Conservation (phyloP, 2,113 vertebrate genomes). For the Syngnathus scovelli region DNA sequence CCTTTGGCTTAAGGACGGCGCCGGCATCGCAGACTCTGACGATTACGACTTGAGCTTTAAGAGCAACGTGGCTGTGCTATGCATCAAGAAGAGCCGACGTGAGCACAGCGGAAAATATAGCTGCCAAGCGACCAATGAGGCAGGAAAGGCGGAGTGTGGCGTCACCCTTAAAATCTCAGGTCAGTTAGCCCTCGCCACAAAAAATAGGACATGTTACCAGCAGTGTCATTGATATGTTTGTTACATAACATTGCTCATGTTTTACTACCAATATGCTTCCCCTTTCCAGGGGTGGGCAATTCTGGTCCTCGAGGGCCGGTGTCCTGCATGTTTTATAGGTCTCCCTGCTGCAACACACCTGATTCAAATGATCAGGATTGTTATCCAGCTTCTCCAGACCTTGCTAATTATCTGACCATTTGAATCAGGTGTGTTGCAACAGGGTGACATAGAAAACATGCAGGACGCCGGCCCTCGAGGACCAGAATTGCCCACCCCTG, state of each 20-base stretch:
- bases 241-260: not conserved
- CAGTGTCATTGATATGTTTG: not conserved
- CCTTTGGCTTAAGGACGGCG: slow-evolving; percentile 83
- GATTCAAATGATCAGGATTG: too few relatives aligned
- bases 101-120: slow-evolving; percentile 81
- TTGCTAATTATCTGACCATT: too few relatives aligned
- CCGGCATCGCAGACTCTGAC: slow-evolving; percentile 77
- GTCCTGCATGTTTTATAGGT: too few relatives aligned
- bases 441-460: too few relatives aligned
- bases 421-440: too few relatives aligned
- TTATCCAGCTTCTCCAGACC: too few relatives aligned
- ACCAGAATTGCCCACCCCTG: too few relatives aligned
- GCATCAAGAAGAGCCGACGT: slow-evolving; percentile 75
- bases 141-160: slow-evolving; percentile 78
- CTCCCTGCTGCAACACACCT: too few relatives aligned
- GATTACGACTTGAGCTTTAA: slow-evolving; percentile 87
- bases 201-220: not conserved
- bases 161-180: slow-evolving; percentile 83
- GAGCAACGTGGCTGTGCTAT: slow-evolving; percentile 79
- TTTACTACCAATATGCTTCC: not conserved
- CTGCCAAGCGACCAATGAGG: slow-evolving; percentile 88
- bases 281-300: too few relatives aligned
- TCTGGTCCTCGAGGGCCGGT: too few relatives aligned
- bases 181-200: slow-evolving; percentile 39
- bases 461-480: too few relatives aligned